A percentile compares a stretch with the other conserved stretches of the same genome.
phyloP scores from a whole-genome alignment of 2,797 vertebrate genomes.

The Spinus pinus region DNA sequence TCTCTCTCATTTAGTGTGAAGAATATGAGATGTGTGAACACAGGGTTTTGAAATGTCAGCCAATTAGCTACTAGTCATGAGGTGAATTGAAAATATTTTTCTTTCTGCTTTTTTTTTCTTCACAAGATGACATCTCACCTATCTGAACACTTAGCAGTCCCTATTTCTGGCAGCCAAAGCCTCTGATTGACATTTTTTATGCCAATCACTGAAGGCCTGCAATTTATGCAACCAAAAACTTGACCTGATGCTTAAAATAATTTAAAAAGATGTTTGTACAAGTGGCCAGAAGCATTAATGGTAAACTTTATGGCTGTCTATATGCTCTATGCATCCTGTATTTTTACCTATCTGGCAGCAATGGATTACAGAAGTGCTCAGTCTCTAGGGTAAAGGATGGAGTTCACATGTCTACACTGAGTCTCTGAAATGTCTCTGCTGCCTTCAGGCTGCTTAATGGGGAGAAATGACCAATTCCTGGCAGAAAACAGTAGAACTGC shows the following conservation, averaged over 20 bases:
- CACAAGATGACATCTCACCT: neutral
- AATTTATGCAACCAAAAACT: neutral
- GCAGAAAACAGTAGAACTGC: neutral
- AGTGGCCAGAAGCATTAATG: neutral
- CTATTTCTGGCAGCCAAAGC: neutral
- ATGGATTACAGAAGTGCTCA: neutral
- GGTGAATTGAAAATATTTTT: neutral
- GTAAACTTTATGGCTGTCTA: neutral
- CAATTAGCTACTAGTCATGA: neutral
- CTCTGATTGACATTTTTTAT: neutral
- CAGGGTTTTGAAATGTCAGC: constrained; percentile 16
- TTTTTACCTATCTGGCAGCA: neutral
- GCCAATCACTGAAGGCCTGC: neutral
- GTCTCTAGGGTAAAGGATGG: neutral
- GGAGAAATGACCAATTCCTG: neutral
- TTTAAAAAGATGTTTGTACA: neutral
- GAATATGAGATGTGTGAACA: neutral
- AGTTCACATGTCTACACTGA: fast-evolving
- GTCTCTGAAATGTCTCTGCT: neutral
- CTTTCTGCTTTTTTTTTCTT: neutral
- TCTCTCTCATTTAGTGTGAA: neutral
- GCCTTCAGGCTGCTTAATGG: neutral
- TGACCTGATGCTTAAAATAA: neutral
- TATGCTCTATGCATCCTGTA: neutral
- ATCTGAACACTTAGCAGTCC: neutral